Conservation (phyloP, 23 tunicate genomes). For the Phallusia fumigata region DNA sequence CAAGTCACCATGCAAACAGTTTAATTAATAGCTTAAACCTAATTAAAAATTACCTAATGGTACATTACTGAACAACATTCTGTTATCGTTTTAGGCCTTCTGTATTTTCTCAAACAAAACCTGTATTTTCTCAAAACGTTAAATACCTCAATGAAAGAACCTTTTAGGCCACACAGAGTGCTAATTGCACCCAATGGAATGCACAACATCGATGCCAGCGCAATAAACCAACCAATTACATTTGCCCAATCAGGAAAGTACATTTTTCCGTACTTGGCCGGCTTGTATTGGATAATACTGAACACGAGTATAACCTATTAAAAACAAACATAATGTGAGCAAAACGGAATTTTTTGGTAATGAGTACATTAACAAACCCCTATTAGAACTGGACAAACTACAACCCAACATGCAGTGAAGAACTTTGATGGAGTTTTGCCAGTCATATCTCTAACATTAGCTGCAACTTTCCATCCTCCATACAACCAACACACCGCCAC, state of each 20-base stretch:
- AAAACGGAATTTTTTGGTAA: not conserved
- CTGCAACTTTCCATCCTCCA: slow-evolving; percentile 52
- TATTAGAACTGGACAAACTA: slow-evolving; percentile 55
- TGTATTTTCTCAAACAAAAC: no score
- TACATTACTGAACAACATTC: no score
- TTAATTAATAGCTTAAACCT: no score
- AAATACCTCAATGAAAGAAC: slow-evolving; percentile 26
- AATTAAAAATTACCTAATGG: no score
- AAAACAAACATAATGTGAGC: not conserved
- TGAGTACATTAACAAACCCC: slow-evolving; percentile 15
- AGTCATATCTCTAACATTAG: slow-evolving; percentile 42
- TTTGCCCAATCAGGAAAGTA: slow-evolving; percentile 80
- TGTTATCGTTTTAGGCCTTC: no score
- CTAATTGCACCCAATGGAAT: slow-evolving; percentile 46
- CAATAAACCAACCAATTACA: slow-evolving; percentile 56
- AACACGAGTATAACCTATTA: slow-evolving; percentile 53
- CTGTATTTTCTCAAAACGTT: no score
- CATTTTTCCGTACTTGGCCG: slow-evolving; percentile 48
- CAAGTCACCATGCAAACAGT: no score
- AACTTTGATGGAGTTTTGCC: slow-evolving; percentile 32
- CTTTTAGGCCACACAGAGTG: slow-evolving; percentile 1
- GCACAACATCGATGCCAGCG: slow-evolving; percentile 55
- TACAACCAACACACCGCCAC: slow-evolving; percentile 74
- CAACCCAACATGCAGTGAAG: slow-evolving; percentile 66
- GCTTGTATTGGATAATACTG: slow-evolving; percentile 57